phyloP scores from a whole-genome alignment of 2,797 vertebrate species.

The Melopsittacus undulatus region DNA sequence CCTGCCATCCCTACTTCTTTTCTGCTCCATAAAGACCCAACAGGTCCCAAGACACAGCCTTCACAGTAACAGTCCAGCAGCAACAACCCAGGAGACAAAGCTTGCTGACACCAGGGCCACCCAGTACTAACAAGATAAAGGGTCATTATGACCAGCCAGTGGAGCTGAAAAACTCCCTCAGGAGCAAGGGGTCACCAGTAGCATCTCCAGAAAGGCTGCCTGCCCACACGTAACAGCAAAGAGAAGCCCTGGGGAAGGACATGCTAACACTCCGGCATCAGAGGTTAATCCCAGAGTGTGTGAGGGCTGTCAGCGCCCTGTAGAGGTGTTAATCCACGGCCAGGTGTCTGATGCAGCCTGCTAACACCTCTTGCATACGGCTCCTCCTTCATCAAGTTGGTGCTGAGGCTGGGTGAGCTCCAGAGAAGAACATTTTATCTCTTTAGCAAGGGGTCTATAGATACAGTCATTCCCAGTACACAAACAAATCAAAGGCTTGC shows the following conservation, averaged over 20 bases:
- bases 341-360: neutral
- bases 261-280: neutral
- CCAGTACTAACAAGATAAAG: neutral
- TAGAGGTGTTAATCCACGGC: constrained; percentile 34
- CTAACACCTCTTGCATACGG: neutral
- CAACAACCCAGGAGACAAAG: neutral
- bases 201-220: neutral
- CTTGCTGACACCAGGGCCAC: neutral
- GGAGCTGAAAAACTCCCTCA: neutral
- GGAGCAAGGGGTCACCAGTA: neutral
- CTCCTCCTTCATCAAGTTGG: neutral
- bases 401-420: neutral
- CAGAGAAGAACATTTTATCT: neutral
- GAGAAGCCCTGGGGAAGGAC: neutral
- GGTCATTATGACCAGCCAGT: neutral
- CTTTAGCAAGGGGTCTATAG: neutral
- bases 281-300: constrained; percentile 16
- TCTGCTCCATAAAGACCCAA: neutral
- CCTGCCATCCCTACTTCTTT: neutral
- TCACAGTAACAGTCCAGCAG: neutral
- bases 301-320: neutral
- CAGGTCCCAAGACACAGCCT: neutral
- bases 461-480: neutral
- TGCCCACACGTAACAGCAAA: neutral
- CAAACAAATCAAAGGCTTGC: neutral